Conservation (phyloP, 2,113 vertebrate species). For the Sphaerodactylus townsendi region DNA sequence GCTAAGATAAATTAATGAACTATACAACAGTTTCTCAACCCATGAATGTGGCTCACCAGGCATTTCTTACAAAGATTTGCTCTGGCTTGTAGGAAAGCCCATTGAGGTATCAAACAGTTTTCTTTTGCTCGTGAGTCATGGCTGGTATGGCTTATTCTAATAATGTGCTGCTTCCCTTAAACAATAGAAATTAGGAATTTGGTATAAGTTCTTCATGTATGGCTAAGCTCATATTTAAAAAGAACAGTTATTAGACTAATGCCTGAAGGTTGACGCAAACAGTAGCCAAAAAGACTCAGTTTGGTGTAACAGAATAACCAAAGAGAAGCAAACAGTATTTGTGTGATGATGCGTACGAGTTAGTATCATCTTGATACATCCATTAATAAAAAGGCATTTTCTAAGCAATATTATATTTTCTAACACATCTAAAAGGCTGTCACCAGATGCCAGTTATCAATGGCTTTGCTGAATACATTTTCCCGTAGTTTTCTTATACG, state of each 20-base stretch:
- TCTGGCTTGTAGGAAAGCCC: background rate
- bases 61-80: background rate
- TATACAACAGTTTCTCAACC: background rate
- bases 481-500: constrained; percentile 13
- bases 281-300: background rate
- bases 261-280: background rate
- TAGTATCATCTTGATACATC: constrained; percentile 10
- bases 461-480: constrained; percentile 1
- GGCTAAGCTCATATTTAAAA: background rate
- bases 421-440: constrained; percentile 8
- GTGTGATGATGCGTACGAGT: constrained; percentile 22
- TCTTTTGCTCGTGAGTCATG: background rate
- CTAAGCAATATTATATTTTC: constrained; percentile 35
- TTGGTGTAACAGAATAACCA: background rate
- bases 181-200: background rate
- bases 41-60: background rate
- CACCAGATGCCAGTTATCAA: constrained; percentile 9
- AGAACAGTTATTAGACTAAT: background rate
- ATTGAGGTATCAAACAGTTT: background rate
- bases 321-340: constrained; percentile 4
- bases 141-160: background rate
- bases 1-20: background rate
- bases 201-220: background rate
- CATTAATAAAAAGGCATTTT: constrained; percentile 20
- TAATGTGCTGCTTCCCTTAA: background rate